Evolutionary conservation across 2,113 vertebrate species (phyloP).

Genomic region (Arenaria interpres): DNA sequence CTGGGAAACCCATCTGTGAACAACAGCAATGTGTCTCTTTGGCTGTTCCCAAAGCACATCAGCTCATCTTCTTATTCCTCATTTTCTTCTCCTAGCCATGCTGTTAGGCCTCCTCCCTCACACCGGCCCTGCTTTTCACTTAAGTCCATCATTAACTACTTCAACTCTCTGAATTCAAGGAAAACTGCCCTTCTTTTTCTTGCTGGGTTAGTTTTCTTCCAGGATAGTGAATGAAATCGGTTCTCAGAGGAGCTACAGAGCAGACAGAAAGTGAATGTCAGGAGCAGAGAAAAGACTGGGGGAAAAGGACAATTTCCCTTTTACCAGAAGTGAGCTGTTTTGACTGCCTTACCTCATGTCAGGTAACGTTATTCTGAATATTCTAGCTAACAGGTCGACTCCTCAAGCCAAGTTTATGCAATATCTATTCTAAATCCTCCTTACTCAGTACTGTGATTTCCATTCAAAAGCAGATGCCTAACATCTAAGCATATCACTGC

Average conservation of each 20-base stretch:
- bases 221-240: neutral
- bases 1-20: neutral
- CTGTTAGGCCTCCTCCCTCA: neutral
- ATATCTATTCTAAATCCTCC: neutral
- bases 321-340: neutral
- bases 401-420: neutral
- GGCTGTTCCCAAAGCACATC: neutral
- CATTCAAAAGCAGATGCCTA: neutral
- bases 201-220: neutral
- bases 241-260: neutral
- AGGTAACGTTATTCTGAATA: neutral
- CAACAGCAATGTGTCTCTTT: neutral
- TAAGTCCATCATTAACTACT: neutral
- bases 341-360: neutral
- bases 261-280: neutral
- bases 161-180: neutral
- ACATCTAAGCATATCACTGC: neutral
- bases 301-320: neutral
- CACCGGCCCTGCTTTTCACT: neutral
- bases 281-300: neutral
- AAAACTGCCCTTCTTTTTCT: neutral
- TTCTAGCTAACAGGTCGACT: neutral
- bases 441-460: neutral
- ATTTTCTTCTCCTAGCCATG: neutral
- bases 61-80: neutral